These are phyloP conservation scores for Aphaenogaster rudis DNA, from an alignment of 1,140 invertebrate species.

Conservation along the genomic window DNA sequence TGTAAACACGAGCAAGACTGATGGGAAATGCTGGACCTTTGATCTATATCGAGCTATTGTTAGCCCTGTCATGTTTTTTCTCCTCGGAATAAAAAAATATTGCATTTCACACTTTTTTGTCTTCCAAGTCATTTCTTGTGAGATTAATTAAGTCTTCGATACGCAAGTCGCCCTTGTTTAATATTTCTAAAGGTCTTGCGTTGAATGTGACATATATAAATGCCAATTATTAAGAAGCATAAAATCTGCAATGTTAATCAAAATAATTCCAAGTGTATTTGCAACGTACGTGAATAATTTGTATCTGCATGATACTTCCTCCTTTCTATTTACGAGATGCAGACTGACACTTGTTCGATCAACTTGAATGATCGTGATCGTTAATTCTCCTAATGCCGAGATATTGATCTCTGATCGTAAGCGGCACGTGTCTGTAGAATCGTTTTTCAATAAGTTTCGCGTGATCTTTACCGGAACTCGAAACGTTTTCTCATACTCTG, in stretches of 20 bases:
- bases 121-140: neutral
- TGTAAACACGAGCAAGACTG: constrained; percentile 11
- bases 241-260: constrained; percentile 38
- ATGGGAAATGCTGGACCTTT: constrained; percentile 38
- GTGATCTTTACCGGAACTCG: constrained; percentile 12
- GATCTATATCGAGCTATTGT: constrained; percentile 22
- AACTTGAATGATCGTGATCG: neutral
- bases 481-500: constrained; percentile 29
- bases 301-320: constrained; percentile 3
- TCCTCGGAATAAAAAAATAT: constrained; percentile 8
- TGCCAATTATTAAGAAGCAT: neutral
- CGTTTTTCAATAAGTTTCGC: constrained; percentile 24
- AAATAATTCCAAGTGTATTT: constrained; percentile 28
- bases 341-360: constrained; percentile 15
- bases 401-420: constrained; percentile 17
- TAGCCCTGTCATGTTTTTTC: constrained; percentile 6
- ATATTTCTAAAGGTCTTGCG: constrained; percentile 10
- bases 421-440: neutral
- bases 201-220: neutral
- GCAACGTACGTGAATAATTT: neutral
- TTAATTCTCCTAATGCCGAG: constrained; percentile 26
- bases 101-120: neutral
- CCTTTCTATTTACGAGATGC: neutral
- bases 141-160: neutral
- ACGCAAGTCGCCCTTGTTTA: neutral